Base-by-base conservation (phyloP, 1,140 invertebrate genomes). In the Zophobas atratus region DNA sequence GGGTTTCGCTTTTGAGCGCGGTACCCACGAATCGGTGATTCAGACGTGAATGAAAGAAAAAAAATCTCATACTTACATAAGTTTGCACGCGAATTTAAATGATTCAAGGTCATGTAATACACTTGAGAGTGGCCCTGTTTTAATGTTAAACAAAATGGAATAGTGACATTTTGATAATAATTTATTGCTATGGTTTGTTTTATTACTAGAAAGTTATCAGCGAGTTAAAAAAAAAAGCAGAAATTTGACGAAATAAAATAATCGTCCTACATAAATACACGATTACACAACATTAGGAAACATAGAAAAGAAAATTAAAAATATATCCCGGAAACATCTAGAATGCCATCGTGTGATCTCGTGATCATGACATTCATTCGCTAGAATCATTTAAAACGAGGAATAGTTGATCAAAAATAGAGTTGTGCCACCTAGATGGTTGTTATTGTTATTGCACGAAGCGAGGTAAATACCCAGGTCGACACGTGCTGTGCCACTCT, bases 271-370 rank as follows among this genome's bases (percentile, higher is more conserved):
- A 20, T 20, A 20, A 20, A 20, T 20, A 20, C 20, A 20, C 20
- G 33, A 39, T 60, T 60, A 60, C 56, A 60, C 56, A 60, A 60
- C 36, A n/a, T 60, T 60, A 36, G 36, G 56, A 60, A 60, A 60
- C 20, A 20, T 60, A 39, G 35, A 35, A 38, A 60, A 36, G 38
- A 60, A 60, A 36, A 60, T 39, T 34, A 38, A 60, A 34, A 6
- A 60, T 39, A 38, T 8, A 60, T 38, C 8, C 43, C 3, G 43
- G 43, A 46, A 46, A 46, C 8, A 46, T 8, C 8, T 8, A 4
- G 43, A 20, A 20, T 20, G 20, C 20, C 20, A 20, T 20, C 20
- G 20, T 20, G 20, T 20, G 20, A 20, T 20, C 20, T 20, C 20
- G 20, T 20, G 20, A 20, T 20, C 20, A 20, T 20, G 20, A 20